A percentile compares a stretch with the other conserved stretches of the same genome.
These are phyloP conservation scores for Diogma glabrata DNA, from an alignment of 2,888 invertebrate species.

Conservation along the genomic window DNA sequence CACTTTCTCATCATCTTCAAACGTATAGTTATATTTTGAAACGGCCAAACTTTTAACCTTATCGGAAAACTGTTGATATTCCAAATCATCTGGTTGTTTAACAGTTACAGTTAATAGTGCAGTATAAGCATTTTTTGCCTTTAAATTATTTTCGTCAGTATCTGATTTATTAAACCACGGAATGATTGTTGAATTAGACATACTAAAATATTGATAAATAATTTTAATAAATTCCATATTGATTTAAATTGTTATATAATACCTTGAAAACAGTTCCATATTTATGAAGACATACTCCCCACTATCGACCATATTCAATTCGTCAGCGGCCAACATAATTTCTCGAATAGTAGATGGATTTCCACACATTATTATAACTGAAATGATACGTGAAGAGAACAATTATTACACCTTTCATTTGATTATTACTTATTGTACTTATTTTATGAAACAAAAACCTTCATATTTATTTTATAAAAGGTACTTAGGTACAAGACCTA, in stretches of 20 bases:
- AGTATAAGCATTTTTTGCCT: slow-evolving; percentile 74
- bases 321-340: slow-evolving; percentile 87
- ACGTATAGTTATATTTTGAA: slow-evolving; percentile 58
- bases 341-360: slow-evolving; percentile 78
- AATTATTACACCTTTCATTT: too few relatives aligned
- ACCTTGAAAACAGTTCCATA: slow-evolving; percentile 94
- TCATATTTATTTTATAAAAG: too few relatives aligned
- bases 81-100: slow-evolving; percentile 63
- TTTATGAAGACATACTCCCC: slow-evolving; percentile 99
- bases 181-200: slow-evolving; percentile 48
- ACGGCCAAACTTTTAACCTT: slow-evolving; percentile 51
- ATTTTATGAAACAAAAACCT: too few relatives aligned
- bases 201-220: slow-evolving; percentile 40
- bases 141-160: slow-evolving; percentile 64
- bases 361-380: slow-evolving; percentile 94
- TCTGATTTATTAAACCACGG: slow-evolving; percentile 84
- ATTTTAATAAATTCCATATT: too few relatives aligned
- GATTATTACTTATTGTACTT: too few relatives aligned
- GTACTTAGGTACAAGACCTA: too few relatives aligned
- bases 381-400: too few relatives aligned
- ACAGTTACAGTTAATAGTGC: slow-evolving; percentile 83
- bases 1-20: slow-evolving; percentile 62
- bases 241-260: neutral
- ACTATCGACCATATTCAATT: slow-evolving; percentile 87
- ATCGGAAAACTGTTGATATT: slow-evolving; percentile 65